phyloP scores from a whole-genome alignment of 1,140 invertebrate genomes.

The Bombus impatiens region DNA sequence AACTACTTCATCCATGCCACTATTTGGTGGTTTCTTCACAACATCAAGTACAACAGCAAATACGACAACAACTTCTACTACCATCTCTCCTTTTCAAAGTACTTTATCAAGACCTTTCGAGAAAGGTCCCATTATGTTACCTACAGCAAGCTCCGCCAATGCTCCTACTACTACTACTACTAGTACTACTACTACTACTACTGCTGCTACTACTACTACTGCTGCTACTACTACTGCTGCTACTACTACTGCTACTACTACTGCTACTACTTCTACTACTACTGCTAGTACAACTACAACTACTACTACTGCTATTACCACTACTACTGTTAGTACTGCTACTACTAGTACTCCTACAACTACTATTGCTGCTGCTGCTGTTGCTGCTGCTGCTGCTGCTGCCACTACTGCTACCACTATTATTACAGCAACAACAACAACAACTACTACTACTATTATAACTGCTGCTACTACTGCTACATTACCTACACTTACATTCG shows the following conservation, averaged over 20 bases:
- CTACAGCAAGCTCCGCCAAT: conserved; percentile 11
- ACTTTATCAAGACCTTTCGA: conserved; percentile 45
- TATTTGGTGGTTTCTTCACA: conserved; percentile 48
- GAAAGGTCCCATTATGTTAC: not conserved
- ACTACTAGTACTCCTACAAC: not conserved
- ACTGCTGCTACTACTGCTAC: not conserved
- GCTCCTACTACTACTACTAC: not conserved
- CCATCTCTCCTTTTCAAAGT: conserved; percentile 48
- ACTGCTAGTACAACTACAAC: no score
- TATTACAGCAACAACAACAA: not conserved
- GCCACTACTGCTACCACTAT: not conserved
- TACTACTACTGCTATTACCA: no score
- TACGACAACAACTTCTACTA: conserved; percentile 11
- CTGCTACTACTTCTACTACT: no score
- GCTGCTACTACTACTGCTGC: fast-evolving
- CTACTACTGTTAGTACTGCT: not conserved
- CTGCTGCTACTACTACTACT: fast-evolving
- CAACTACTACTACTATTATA: not conserved
- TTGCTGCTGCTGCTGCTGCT: not conserved
- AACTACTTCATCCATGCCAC: conserved; percentile 27
- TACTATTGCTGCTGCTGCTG: not conserved
- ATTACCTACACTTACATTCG: conserved; percentile 47
- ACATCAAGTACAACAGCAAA: not conserved
- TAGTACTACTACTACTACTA: not conserved
- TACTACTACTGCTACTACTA: no score